These are phyloP conservation scores for Aleiodes sp. DNA, from an alignment of 1,140 invertebrate species.

Conservation along the genomic window DNA sequence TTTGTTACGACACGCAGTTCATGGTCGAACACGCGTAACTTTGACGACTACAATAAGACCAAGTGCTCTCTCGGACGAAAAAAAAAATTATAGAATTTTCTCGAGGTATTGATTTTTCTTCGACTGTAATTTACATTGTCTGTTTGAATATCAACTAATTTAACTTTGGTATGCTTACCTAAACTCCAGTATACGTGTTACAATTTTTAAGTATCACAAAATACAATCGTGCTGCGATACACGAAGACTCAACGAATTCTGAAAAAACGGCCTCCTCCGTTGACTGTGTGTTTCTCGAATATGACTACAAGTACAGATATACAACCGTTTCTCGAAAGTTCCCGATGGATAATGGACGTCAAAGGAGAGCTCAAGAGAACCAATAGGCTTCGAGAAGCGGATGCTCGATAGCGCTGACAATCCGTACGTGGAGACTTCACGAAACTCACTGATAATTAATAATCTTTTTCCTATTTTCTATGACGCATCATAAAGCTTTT, in stretches of 20 bases:
- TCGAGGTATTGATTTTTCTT: neutral
- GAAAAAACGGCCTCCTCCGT: neutral
- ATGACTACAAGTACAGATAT: neutral
- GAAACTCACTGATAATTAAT: neutral
- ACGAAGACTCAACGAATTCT: neutral
- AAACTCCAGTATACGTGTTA: neutral
- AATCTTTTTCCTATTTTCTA: no score
- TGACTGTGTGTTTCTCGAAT: neutral
- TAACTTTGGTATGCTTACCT: neutral
- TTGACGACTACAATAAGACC: neutral
- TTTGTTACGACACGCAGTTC: neutral
- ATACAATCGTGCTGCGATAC: neutral
- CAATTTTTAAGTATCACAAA: neutral
- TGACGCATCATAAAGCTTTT: no score
- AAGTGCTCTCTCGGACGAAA: neutral
- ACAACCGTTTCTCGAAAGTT: constrained; percentile 6
- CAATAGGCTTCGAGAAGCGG: neutral
- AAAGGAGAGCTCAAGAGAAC: neutral
- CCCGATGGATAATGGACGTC: constrained; percentile 11
- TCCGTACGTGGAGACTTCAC: neutral
- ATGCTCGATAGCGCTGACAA: neutral
- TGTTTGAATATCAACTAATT: neutral
- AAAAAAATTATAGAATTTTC: neutral
- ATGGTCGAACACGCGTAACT: neutral
- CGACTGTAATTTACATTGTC: neutral